Conservation (phyloP, 2,113 vertebrate genomes). For the Xiphias gladius region DNA sequence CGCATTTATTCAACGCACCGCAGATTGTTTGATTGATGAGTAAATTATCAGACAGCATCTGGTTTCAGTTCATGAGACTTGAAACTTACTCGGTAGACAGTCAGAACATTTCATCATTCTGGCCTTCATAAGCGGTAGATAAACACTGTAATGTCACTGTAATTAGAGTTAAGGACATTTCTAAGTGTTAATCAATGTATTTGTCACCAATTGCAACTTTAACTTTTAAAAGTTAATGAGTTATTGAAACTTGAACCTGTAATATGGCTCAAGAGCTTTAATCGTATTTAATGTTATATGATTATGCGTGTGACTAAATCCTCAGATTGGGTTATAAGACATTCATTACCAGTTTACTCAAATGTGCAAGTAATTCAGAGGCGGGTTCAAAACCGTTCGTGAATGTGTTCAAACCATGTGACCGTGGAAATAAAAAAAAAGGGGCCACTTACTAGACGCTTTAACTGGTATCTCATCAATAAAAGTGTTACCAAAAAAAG, state of each 20-base stretch:
- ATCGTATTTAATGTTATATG: background rate
- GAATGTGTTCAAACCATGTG: no score
- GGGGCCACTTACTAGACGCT: no score
- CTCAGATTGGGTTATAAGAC: background rate
- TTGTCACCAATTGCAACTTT: background rate
- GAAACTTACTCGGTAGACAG: no score
- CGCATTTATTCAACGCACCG: background rate
- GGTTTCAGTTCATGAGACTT: background rate
- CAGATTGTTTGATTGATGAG: background rate
- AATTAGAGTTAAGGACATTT: background rate
- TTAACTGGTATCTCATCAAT: no score
- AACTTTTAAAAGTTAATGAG: background rate
- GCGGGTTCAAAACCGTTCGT: no score
- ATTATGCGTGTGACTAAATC: background rate
- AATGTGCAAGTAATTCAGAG: no score
- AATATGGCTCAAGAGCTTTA: background rate
- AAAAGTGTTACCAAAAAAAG: no score
- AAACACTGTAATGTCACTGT: background rate
- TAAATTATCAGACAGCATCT: background rate
- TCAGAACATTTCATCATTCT: no score
- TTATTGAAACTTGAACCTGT: background rate
- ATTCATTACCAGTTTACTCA: background rate
- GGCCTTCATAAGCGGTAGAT: no score
- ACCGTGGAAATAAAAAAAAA: no score
- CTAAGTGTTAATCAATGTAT: background rate